Conservation (phyloP, 2,888 invertebrate genomes). For the Endotricha flammealis region DNA sequence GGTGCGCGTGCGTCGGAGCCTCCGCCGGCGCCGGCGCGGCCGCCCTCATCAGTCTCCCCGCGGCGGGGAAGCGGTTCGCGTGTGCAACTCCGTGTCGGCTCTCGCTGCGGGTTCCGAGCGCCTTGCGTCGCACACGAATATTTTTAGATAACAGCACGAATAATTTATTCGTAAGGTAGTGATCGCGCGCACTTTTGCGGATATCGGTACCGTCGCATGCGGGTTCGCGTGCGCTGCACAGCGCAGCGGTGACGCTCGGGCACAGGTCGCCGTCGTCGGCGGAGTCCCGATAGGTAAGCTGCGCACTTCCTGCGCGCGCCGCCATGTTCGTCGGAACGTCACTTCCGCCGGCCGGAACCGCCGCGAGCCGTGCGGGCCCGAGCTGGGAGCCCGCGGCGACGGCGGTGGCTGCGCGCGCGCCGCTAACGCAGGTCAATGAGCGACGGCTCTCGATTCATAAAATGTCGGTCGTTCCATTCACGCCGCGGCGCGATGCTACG, state of each 20-base stretch:
- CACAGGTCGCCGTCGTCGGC: constrained; percentile 46
- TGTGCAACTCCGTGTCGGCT: constrained; percentile 61
- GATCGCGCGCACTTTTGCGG: constrained; percentile 72
- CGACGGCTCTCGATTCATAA: constrained; percentile 74
- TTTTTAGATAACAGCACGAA: constrained; percentile 76
- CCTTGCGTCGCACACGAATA: constrained; percentile 69
- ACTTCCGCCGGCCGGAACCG: constrained; percentile 70
- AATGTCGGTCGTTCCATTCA: constrained; percentile 76
- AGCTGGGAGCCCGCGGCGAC: constrained; percentile 48
- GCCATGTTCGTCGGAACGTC: constrained; percentile 74
- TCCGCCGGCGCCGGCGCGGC: constrained; percentile 71
- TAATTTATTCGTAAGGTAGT: constrained; percentile 74
- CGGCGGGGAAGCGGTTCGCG: constrained; percentile 74
- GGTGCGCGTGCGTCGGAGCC: constrained; percentile 70
- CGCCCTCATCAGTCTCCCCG: constrained; percentile 77
- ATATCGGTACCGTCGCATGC: constrained; percentile 63
- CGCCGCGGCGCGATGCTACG: constrained; percentile 69
- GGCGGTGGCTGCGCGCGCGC: constrained; percentile 42
- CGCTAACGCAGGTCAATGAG: constrained; percentile 60
- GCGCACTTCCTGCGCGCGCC: constrained; percentile 77
- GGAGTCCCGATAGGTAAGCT: constrained; percentile 75
- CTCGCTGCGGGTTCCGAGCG: constrained; percentile 48
- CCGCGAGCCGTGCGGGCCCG: constrained; percentile 43
- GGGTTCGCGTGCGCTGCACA: constrained; percentile 47
- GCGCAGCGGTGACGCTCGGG: constrained; percentile 35